Conservation (phyloP, 2,888 invertebrate genomes). For the Ptychoptera albimana region DNA sequence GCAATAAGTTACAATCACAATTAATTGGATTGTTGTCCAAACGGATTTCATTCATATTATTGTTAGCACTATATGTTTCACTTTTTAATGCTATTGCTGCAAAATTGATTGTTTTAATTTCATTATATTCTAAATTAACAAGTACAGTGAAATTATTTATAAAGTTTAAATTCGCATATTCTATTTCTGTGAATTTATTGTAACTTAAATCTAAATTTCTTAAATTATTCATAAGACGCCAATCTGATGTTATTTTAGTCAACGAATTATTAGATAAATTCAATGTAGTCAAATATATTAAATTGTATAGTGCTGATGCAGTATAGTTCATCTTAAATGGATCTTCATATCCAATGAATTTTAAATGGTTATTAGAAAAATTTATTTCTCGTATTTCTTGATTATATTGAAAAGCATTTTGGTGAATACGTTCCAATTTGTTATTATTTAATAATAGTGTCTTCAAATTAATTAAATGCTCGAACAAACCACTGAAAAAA, state of each 20-base stretch:
- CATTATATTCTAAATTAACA: constrained; percentile 38
- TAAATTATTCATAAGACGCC: constrained; percentile 40
- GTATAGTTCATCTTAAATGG: constrained; percentile 7
- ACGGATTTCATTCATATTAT: constrained; percentile 17
- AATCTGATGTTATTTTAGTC: constrained; percentile 41
- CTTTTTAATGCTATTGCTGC: constrained; percentile 16
- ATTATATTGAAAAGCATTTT: constrained; percentile 35
- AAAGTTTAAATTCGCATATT: constrained; percentile 27
- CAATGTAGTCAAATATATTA: constrained; percentile 36
- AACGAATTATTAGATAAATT: constrained; percentile 49
- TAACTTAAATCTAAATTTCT: constrained; percentile 46
- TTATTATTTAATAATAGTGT: constrained; percentile 37
- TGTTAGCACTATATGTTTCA: too few relatives aligned
- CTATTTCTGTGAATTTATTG: constrained; percentile 39
- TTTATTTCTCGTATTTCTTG: constrained; percentile 34
- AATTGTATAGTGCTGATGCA: constrained; percentile 41
- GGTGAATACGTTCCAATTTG: constrained; percentile 25
- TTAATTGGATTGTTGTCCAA: constrained; percentile 41
- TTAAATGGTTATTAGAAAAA: constrained; percentile 38
- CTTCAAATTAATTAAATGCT: constrained; percentile 27
- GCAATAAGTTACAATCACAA: constrained; percentile 42
- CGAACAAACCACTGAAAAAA: constrained; percentile 28
- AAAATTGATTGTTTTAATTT: constrained; percentile 33
- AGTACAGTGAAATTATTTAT: constrained; percentile 20
- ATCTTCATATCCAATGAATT: constrained; percentile 22